A percentile compares a stretch with the other conserved stretches of the same genome.
phyloP scores from a whole-genome alignment of 2,113 vertebrate genomes.

The Hemibagrus wyckioides region DNA sequence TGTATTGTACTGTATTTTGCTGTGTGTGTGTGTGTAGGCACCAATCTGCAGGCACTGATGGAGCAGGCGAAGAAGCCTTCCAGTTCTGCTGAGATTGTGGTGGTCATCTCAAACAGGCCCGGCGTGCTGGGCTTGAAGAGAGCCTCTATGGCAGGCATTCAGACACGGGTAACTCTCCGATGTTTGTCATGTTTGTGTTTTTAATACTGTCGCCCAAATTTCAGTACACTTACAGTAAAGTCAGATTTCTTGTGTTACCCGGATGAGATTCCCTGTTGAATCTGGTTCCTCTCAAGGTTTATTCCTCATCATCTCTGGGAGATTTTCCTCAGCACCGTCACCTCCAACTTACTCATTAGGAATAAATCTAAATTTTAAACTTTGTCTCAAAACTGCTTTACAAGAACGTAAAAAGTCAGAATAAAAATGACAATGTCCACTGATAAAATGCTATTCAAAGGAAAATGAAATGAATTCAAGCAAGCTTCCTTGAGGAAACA shows the following conservation, averaged over 20 bases:
- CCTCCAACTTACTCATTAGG: too few relatives aligned
- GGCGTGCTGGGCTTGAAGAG: constrained; percentile 85
- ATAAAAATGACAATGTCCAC: too few relatives aligned
- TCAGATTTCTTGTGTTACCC: too few relatives aligned
- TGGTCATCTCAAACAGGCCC: constrained; percentile 91
- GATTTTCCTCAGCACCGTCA: too few relatives aligned
- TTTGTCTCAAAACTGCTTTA: too few relatives aligned
- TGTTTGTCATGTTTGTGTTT: not conserved
- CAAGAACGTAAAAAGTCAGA: too few relatives aligned
- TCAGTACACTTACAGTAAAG: not conserved
- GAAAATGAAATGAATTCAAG: not conserved
- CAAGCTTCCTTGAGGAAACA: not conserved
- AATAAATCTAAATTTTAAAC: too few relatives aligned
- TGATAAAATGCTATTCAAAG: too few relatives aligned
- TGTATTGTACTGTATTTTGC: not conserved
- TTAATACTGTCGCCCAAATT: too few relatives aligned
- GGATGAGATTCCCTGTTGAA: too few relatives aligned
- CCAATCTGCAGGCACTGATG: constrained; percentile 94
- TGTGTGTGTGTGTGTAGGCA: constrained; percentile 73
- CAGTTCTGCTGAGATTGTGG: constrained; percentile 83
- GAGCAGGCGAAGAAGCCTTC: constrained; percentile 77
- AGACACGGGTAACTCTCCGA: constrained; percentile 77
- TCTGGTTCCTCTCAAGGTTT: too few relatives aligned
- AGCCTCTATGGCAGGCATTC: constrained; percentile 85
- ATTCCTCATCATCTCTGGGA: too few relatives aligned